Evolutionary conservation across 2,113 vertebrate species (phyloP).

Genomic region (Peucedramus taeniatus): DNA sequence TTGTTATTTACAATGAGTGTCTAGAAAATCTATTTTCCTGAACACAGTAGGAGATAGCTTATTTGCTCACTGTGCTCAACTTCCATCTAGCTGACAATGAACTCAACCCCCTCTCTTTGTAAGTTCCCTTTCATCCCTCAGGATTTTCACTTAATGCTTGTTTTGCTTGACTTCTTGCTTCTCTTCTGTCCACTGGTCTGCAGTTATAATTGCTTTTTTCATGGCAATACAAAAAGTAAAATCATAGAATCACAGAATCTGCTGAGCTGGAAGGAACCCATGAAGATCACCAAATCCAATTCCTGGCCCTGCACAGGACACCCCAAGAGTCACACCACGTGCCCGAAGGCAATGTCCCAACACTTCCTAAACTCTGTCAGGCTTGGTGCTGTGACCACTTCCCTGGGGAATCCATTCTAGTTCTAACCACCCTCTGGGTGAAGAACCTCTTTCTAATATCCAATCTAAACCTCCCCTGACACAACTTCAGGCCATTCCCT

Average conservation of each 20-base stretch:
- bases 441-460: rapidly evolving
- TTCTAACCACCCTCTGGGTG: rapidly evolving
- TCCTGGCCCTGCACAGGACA: neutral
- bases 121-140: neutral
- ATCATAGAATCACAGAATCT: neutral
- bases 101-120: neutral
- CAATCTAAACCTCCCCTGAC: rapidly evolving
- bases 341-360: neutral
- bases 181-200: neutral
- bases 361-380: rapidly evolving
- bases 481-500: neutral
- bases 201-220: neutral
- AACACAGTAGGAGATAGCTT: neutral
- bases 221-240: neutral
- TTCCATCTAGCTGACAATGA: neutral
- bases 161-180: neutral
- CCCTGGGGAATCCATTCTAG: rapidly evolving
- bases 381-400: rapidly evolving
- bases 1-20: neutral
- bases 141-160: neutral
- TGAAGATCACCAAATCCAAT: neutral
- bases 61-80: neutral
- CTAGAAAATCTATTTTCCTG: constrained; percentile 1
- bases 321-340: neutral
- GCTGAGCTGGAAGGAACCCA: neutral